These are phyloP conservation scores for Aporophyla nigra DNA, from an alignment of 2,888 invertebrate genomes.

Conservation along the genomic window DNA sequence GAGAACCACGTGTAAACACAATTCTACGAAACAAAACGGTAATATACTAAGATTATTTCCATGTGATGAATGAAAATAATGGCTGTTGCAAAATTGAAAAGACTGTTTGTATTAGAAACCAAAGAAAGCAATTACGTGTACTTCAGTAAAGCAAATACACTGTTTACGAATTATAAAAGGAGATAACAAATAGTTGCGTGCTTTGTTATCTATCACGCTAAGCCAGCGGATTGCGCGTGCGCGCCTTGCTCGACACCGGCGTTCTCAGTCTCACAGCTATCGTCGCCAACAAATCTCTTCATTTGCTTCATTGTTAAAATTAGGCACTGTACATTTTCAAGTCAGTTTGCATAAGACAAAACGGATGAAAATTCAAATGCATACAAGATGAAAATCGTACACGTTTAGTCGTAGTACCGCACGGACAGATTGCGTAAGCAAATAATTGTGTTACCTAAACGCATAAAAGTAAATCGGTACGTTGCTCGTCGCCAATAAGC, in stretches of 20 bases:
- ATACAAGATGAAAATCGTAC: conserved; percentile 12
- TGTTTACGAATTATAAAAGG: conserved; percentile 67
- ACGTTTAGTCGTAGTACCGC: conserved; percentile 12
- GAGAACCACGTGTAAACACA: not conserved
- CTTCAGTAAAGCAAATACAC: conserved; percentile 13
- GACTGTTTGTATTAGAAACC: conserved; percentile 26
- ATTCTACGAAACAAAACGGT: not conserved
- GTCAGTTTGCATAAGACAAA: not conserved
- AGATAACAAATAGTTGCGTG: conserved; percentile 75
- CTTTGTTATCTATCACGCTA: conserved; percentile 75
- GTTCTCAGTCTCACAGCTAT: conserved; percentile 52
- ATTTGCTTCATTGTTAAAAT: conserved; percentile 37
- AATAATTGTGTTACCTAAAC: conserved; percentile 69
- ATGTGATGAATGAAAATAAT: not conserved
- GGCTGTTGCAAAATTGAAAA: not conserved
- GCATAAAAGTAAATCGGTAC: conserved; percentile 82
- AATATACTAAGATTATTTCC: not conserved
- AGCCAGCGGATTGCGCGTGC: conserved; percentile 72
- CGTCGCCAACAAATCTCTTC: conserved; percentile 46
- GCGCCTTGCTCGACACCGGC: conserved; percentile 59
- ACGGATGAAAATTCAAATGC: conserved; percentile 1
- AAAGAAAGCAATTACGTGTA: conserved; percentile 50
- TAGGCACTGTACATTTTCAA: conserved; percentile 8
- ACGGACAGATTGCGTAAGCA: conserved; percentile 61
- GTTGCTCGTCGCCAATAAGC: conserved; percentile 81